phyloP scores from a whole-genome alignment of 2,888 invertebrate genomes.

The Coremacera marginata region DNA sequence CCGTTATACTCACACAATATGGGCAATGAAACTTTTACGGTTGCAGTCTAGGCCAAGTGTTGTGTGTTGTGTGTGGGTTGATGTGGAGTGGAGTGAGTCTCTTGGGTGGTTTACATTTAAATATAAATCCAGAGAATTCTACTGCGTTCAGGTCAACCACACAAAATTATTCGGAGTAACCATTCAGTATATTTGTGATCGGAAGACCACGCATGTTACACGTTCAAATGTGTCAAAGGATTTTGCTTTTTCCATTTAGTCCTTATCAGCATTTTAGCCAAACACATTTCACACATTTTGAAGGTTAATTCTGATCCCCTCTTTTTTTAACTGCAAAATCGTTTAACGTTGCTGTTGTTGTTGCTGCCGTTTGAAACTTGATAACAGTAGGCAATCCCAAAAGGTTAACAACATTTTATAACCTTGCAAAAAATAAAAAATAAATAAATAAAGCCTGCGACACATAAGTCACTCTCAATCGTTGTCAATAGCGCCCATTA shows the following conservation, averaged over 20 bases:
- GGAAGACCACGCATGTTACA: background rate
- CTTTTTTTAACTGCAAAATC: too few species aligned
- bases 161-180: slow-evolving; percentile 10
- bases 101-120: slow-evolving; percentile 16
- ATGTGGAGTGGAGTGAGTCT: background rate
- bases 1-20: background rate
- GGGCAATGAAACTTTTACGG: background rate
- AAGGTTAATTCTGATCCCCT: background rate
- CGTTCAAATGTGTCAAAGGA: background rate
- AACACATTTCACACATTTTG: background rate
- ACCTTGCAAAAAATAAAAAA: background rate
- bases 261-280: background rate
- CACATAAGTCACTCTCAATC: too few species aligned
- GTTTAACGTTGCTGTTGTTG: too few species aligned
- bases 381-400: too few species aligned
- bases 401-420: too few species aligned
- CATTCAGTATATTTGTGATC: background rate
- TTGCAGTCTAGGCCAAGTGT: background rate
- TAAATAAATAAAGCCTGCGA: too few species aligned
- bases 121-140: slow-evolving; percentile 5
- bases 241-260: background rate
- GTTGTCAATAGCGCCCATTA: too few species aligned
- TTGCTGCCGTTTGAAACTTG: too few species aligned
- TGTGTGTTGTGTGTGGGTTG: background rate
- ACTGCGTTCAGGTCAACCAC: slow-evolving; percentile 9